Evolutionary conservation across 2,797 vertebrate species (phyloP).

Genomic region (Eulemur rubriventer): DNA sequence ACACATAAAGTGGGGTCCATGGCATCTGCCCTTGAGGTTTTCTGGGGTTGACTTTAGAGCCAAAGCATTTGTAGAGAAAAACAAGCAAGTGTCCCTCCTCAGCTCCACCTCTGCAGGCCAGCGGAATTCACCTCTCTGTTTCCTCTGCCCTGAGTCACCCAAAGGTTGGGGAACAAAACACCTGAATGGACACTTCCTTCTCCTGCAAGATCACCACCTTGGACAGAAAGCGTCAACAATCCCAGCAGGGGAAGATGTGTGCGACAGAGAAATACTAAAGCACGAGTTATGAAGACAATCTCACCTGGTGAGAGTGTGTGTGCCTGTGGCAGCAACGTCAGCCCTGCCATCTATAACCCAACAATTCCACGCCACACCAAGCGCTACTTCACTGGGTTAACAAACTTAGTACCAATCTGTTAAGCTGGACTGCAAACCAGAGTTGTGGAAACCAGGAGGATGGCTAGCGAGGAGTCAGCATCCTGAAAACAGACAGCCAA

Average conservation of each 20-base stretch:
- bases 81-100: not conserved
- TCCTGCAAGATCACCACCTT: not conserved
- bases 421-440: not conserved
- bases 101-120: not conserved
- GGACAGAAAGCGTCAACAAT: not conserved
- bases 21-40: not conserved
- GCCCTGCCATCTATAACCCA: not conserved
- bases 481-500: not conserved
- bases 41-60: not conserved
- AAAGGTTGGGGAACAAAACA: not conserved
- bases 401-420: not conserved
- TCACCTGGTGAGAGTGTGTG: accelerated
- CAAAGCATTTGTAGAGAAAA: not conserved
- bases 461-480: not conserved
- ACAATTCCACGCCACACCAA: too few relatives aligned
- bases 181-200: not conserved
- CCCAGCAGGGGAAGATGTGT: not conserved
- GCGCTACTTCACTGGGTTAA: not conserved
- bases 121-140: not conserved
- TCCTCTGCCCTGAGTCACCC: not conserved
- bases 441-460: not conserved
- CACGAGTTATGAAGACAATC: accelerated
- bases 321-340: not conserved
- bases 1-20: not conserved
- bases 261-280: not conserved